phyloP scores from a whole-genome alignment of 2,888 invertebrate genomes.

The Pterostichus madidus region DNA sequence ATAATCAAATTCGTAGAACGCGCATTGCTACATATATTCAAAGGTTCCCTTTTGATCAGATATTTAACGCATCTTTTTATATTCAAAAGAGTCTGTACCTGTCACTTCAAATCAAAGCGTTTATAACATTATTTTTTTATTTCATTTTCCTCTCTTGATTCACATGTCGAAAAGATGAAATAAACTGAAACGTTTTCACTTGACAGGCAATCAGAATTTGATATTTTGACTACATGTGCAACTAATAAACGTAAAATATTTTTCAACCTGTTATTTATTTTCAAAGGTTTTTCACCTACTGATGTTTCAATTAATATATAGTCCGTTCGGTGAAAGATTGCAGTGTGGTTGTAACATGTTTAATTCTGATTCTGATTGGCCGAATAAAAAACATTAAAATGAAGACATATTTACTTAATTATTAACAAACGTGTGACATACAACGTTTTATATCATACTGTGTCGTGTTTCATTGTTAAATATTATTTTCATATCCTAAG shows the following conservation, averaged over 20 bases:
- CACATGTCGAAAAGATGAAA: conserved; percentile 39
- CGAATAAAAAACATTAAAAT: too few relatives aligned
- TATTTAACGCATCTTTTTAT: conserved; percentile 49
- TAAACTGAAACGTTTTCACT: conserved; percentile 32
- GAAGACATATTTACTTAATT: too few relatives aligned
- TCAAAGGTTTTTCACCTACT: background rate
- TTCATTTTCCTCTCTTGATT: conserved; percentile 52
- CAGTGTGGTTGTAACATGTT: too few relatives aligned
- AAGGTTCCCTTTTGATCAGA: conserved; percentile 43
- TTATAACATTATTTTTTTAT: conserved; percentile 47
- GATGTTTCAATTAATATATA: too few relatives aligned
- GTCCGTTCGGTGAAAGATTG: too few relatives aligned
- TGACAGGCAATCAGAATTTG: conserved; percentile 41
- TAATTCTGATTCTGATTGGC: too few relatives aligned
- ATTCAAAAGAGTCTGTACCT: conserved; percentile 36
- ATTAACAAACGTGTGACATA: too few relatives aligned
- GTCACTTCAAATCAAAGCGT: conserved; percentile 57
- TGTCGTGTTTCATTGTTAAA: too few relatives aligned
- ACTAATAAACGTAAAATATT: background rate
- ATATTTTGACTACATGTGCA: background rate
- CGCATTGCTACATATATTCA: conserved; percentile 4
- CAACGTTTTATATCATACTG: too few relatives aligned
- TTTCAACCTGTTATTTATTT: conserved; percentile 31
- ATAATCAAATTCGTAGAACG: conserved; percentile 23
- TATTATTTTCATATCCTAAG: too few relatives aligned